Evolutionary conservation across 2,797 vertebrate species (phyloP).

Genomic region (Girardinus metallicus): DNA sequence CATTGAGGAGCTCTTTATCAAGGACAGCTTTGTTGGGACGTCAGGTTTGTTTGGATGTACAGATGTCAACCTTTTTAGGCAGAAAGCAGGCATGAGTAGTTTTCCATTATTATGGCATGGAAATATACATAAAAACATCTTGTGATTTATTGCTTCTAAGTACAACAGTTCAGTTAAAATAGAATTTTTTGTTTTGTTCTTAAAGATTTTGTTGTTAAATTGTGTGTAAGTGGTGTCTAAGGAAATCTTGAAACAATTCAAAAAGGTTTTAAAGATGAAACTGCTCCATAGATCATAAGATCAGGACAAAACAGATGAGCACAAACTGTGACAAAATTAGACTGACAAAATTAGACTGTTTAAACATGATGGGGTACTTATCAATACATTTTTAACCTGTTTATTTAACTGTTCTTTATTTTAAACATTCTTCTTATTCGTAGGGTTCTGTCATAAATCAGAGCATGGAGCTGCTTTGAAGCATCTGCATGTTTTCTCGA

Average conservation of each 20-base stretch:
- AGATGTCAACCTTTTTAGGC: slow-evolving; percentile 5
- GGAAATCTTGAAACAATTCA: slow-evolving; percentile 14
- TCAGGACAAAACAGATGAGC: too few relatives aligned
- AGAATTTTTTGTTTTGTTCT: too few relatives aligned
- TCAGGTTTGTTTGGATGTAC: slow-evolving; percentile 21
- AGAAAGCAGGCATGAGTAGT: neutral
- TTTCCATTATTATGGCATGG: slow-evolving; percentile 11
- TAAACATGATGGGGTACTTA: neutral
- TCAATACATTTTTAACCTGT: neutral
- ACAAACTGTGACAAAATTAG: neutral
- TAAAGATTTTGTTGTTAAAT: neutral
- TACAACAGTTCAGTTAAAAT: too few relatives aligned
- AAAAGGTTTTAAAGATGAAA: slow-evolving; percentile 6
- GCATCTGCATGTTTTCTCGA: slow-evolving; percentile 49
- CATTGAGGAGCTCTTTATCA: slow-evolving; percentile 43
- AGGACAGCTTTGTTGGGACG: slow-evolving; percentile 44
- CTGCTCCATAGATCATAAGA: neutral
- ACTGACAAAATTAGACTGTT: neutral
- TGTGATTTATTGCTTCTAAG: slow-evolving; percentile 10
- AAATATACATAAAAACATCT: slow-evolving; percentile 24
- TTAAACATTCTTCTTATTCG: slow-evolving; percentile 6
- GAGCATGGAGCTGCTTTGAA: neutral
- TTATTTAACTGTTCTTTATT: slow-evolving; percentile 6
- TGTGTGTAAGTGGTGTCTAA: neutral
- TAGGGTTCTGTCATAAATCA: slow-evolving; percentile 5